Conservation (phyloP, 2,888 invertebrate genomes). For the Norana najaformis region DNA sequence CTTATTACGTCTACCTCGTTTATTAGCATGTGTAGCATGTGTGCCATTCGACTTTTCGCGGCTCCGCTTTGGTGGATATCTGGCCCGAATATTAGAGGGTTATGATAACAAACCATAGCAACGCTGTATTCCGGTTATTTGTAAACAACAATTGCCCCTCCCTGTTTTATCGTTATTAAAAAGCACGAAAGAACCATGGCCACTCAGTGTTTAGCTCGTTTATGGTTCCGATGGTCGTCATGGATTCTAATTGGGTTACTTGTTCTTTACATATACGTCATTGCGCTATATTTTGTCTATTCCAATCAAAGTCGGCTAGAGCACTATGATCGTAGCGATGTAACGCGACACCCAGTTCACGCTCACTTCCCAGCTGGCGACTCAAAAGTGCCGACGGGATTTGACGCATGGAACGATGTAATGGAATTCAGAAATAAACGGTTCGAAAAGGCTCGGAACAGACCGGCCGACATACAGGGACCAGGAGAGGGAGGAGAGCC, state of each 20-base stretch:
- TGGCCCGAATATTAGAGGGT: background rate
- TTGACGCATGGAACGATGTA: background rate
- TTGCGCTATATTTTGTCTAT: conserved; percentile 37
- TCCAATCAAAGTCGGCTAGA: conserved; percentile 29
- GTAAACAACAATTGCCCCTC: background rate
- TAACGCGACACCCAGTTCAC: conserved; percentile 22
- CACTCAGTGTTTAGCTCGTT: background rate
- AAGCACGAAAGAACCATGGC: background rate
- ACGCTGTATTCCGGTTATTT: background rate
- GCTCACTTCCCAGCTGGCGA: background rate
- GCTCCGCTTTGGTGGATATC: background rate
- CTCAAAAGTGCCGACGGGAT: background rate
- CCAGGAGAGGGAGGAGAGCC: conserved; percentile 58
- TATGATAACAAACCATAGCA: conserved; percentile 13
- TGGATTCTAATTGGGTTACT: conserved; percentile 34
- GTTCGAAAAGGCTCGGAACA: conserved; percentile 36
- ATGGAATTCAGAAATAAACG: conserved; percentile 37
- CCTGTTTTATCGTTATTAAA: background rate
- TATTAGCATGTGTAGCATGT: too few species aligned
- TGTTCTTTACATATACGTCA: conserved; percentile 35
- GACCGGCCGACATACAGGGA: conserved; percentile 43
- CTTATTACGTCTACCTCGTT: too few species aligned
- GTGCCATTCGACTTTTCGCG: background rate
- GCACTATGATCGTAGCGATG: background rate
- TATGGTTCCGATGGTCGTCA: conserved; percentile 28